Conservation (phyloP, 2,888 invertebrate genomes). For the Argyresthia albistria region DNA sequence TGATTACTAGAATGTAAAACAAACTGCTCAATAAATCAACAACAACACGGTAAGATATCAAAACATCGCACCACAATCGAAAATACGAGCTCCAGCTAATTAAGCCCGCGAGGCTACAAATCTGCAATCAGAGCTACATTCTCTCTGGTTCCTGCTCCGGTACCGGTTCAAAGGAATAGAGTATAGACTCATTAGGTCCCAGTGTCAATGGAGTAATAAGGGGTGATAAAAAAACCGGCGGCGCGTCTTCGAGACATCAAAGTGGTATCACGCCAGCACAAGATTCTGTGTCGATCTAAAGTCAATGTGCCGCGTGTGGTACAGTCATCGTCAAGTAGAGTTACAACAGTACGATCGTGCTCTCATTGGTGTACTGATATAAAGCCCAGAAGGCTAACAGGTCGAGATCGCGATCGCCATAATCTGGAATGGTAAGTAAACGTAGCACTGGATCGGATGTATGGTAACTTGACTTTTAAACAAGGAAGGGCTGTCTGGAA, state of each 20-base stretch:
- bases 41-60: neutral
- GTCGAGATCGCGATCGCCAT: too few species aligned
- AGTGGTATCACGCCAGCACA: neutral
- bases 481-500: too few species aligned
- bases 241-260: constrained; percentile 1
- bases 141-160: neutral
- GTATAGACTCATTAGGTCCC: constrained; percentile 4
- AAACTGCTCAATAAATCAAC: too few species aligned
- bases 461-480: too few species aligned
- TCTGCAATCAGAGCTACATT: neutral
- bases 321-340: too few species aligned
- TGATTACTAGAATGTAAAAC: too few species aligned
- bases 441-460: too few species aligned
- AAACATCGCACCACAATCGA: neutral
- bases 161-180: constrained; percentile 3
- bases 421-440: too few species aligned
- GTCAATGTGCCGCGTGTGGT: neutral
- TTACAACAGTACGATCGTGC: too few species aligned
- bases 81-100: constrained; percentile 1
- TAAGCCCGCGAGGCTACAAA: neutral
- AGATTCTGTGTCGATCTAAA: neutral
- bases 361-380: too few species aligned
- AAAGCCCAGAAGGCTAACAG: too few species aligned
- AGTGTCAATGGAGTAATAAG: constrained; percentile 10
- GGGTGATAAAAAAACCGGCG: constrained; percentile 7